phyloP scores from a whole-genome alignment of 2,888 invertebrate species.

The Macrophya alboannulata region DNA sequence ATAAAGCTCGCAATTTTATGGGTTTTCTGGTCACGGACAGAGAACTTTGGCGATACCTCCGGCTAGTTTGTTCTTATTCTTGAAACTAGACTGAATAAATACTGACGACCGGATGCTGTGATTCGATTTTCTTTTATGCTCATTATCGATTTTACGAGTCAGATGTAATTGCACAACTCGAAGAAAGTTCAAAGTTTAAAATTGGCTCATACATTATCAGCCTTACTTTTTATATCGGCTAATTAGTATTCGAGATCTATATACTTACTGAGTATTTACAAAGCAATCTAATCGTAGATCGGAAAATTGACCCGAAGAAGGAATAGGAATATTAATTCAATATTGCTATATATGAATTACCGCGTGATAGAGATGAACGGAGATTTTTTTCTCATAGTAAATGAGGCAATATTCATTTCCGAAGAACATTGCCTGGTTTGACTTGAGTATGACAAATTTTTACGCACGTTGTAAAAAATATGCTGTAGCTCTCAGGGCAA shows the following conservation, averaged over 20 bases:
- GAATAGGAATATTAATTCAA: background rate
- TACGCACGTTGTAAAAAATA: background rate
- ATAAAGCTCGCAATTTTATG: constrained; percentile 18
- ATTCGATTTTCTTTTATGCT: background rate
- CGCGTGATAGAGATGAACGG: background rate
- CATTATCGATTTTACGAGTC: background rate
- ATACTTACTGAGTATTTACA: background rate
- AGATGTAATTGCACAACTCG: background rate
- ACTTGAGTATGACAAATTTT: background rate
- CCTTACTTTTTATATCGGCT: background rate
- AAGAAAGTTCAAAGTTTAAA: background rate
- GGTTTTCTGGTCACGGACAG: constrained; percentile 37
- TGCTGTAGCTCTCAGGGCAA: background rate
- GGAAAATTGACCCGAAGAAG: too few relatives aligned
- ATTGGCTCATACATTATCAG: background rate
- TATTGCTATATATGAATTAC: background rate
- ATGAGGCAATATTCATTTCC: background rate
- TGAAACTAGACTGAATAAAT: background rate
- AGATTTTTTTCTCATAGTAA: background rate
- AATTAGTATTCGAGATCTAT: background rate
- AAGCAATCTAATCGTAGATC: background rate
- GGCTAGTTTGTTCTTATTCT: constrained; percentile 7
- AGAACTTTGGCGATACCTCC: constrained; percentile 35
- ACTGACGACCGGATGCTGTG: background rate
- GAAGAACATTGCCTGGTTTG: background rate